phyloP scores from a whole-genome alignment of 1,140 invertebrate species.

The Drosophila sproati region DNA sequence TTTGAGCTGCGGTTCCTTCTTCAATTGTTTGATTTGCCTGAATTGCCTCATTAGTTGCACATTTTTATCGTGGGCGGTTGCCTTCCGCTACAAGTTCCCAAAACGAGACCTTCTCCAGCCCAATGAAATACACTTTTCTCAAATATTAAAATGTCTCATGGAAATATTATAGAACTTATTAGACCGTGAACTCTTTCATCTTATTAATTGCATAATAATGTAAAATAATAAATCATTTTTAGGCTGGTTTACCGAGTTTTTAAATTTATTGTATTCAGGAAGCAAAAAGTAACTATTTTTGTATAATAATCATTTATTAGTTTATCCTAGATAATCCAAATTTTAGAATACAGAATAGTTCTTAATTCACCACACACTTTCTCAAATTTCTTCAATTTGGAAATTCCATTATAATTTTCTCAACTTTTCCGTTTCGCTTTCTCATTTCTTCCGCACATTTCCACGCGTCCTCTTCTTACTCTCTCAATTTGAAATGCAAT shows the following conservation, averaged over 20 bases:
- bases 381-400: too few species aligned
- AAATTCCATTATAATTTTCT: slow-evolving; percentile 6
- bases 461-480: neutral
- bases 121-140: slow-evolving; percentile 30
- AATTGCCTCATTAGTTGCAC: slow-evolving; percentile 52
- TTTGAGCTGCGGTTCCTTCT: slow-evolving; percentile 31
- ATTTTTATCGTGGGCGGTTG: slow-evolving; percentile 38
- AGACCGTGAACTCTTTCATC: neutral
- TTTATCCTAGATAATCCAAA: too few species aligned
- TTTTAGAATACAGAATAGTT: too few species aligned
- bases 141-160: slow-evolving; percentile 15
- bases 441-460: neutral
- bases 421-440: neutral
- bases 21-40: slow-evolving; percentile 41
- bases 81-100: neutral
- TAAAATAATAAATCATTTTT: too few species aligned
- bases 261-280: too few species aligned
- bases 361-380: too few species aligned
- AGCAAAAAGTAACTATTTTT: too few species aligned
- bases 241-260: too few species aligned
- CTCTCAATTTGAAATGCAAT: slow-evolving; percentile 57
- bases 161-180: neutral
- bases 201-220: too few species aligned
- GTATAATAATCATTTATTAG: too few species aligned
- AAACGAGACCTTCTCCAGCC: neutral